Evolutionary conservation across 2,888 invertebrate species (phyloP).

Genomic region (Polydrusus cervinus): DNA sequence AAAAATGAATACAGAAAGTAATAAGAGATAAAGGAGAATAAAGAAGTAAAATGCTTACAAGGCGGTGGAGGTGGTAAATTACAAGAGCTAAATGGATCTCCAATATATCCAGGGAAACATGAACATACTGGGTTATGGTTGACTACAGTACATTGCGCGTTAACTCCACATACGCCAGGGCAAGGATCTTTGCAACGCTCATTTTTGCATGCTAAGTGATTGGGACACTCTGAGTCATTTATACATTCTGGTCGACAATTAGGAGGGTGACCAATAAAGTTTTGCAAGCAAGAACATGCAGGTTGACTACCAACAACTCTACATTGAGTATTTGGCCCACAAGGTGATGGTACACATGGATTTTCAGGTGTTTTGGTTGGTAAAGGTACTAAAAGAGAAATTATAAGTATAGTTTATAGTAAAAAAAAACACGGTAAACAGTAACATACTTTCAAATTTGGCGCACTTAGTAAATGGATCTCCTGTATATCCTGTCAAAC

Average conservation of each 20-base stretch:
- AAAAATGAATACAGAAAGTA: neutral
- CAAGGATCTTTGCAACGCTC: slow-evolving; percentile 90
- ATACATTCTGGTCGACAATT: slow-evolving; percentile 90
- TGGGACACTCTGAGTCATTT: slow-evolving; percentile 86
- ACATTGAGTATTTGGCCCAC: slow-evolving; percentile 89
- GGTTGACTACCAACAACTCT: slow-evolving; percentile 86
- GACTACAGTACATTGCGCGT: slow-evolving; percentile 88
- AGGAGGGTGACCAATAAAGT: slow-evolving; percentile 89
- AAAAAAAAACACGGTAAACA: slow-evolving; percentile 44
- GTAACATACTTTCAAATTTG: slow-evolving; percentile 64
- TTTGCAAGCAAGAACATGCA: slow-evolving; percentile 87
- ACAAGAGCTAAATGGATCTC: slow-evolving; percentile 81
- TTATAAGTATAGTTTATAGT: slow-evolving; percentile 44
- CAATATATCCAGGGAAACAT: slow-evolving; percentile 87
- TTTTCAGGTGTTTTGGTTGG: slow-evolving; percentile 72
- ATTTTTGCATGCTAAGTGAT: slow-evolving; percentile 86
- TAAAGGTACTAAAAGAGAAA: slow-evolving; percentile 69
- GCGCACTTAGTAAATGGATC: slow-evolving; percentile 77
- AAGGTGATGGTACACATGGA: slow-evolving; percentile 87
- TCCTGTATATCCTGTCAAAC: slow-evolving; percentile 77
- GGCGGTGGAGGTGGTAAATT: slow-evolving; percentile 63
- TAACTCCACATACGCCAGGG: slow-evolving; percentile 83
- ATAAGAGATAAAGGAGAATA: neutral
- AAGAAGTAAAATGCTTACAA: slow-evolving; percentile 64
- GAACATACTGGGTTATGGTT: slow-evolving; percentile 88